Evolutionary conservation across 2,888 invertebrate genomes (phyloP), one percentile per base, ranked within the genome.

Genomic region (Poecilus cupreus): DNA sequence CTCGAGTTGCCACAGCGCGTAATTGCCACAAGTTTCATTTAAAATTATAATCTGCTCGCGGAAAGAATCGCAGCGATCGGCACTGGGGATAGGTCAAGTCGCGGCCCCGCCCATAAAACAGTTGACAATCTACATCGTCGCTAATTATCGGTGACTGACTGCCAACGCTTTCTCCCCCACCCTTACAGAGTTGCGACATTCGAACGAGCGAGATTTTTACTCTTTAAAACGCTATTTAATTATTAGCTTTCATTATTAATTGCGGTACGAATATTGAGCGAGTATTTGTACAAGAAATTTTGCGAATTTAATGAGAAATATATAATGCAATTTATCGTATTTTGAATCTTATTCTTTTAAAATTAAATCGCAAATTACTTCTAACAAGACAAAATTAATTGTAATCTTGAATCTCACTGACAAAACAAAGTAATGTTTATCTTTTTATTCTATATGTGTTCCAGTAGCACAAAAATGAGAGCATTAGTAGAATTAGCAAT

Each of bases 121-220:
- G 79, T 79, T 79, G 79, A 79, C 79, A 79, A 70, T 70, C 64
- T 68, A 79, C 79, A 79, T 79, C 64, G 79, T 68, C 68, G 49
- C 79, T 79, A 79, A 79, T 79, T 79, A 79, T 57, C 46, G 10
- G 79, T 79, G 79, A 79, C 16, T 79, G 60, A 79, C 68, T 79
- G 49, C 64, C 24, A 20, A 18, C 49, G 68, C 68, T 37, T 22
- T 46, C 46, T 51, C 16, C 51, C 49, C 75, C 51, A 18, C 16
- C 70, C 13, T 10, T 39, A 0, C 70, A 70, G 43, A 70, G 39
- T 51, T 51, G 18, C 51, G 51, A 51, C 51, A 51, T 18, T 18
- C 18, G 18, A 51, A 43, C 43, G 43, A 4, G 3, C 43, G 46
- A n/a, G 3, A 51, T 51, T 51, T 51, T 51, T 51, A 18, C 18